Base-by-base conservation (phyloP, 2,797 vertebrate genomes). In the Fratercula arctica region DNA sequence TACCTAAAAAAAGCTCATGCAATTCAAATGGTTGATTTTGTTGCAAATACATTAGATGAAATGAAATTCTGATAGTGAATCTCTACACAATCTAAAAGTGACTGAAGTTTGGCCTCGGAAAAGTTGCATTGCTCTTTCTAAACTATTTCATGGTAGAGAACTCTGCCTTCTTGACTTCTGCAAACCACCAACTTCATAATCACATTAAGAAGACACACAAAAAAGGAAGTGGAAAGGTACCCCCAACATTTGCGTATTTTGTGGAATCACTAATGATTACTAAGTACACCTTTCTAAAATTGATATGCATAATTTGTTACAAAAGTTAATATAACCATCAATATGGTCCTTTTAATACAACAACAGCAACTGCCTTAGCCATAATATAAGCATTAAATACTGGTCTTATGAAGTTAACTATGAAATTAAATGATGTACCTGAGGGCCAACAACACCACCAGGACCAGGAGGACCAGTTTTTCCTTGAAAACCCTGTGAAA, bases 381-480 rank as follows among this genome's bases (percentile, higher is more conserved):
- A 51, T 69, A 87, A 85, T 16, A 33, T 16, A 83, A 39, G 5
- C n/a, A 50, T 29, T 85, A 72, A 91, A 89, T 0, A 4, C 43
- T 46, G 29, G 11, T 67, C 11, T 90, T 63, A 66, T 3, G 4
- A 90, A 81, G 10, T 77, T n/a, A 61, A 18, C 26, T 80, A 74
- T 50, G 72, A 95, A 77, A 54, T 33, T 20, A 85, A 70, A 45
- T 48, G 10, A 61, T 7, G 7, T 98, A 99, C 99, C 99, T 99
- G 99, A 46, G 99, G 99, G 50, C 99, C 99, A 48, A 99, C 99
- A 74, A 99, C 99, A 41, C 99, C 99, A 74, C 99, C 99, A 81
- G 99, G 99, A 24, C 99, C 99, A 41, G 99, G 99, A 79, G 99
- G 99, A 68, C 99, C 99, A 18, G 99, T 99, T 98, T 99, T 99